Evolutionary conservation across 2,888 invertebrate genomes (phyloP).

Genomic region (Acleris sparsana): DNA sequence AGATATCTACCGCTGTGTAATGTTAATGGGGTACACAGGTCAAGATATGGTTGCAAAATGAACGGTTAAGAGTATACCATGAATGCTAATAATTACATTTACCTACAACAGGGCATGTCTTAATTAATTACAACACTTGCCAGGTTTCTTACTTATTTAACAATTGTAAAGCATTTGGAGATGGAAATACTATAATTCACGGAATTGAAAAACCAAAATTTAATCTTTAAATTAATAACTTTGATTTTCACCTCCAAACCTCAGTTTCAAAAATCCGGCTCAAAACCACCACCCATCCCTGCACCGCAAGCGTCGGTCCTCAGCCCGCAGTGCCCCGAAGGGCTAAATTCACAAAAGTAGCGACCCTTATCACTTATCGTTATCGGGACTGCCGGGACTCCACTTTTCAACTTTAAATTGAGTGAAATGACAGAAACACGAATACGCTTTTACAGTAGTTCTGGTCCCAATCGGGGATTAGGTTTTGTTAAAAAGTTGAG

Average conservation of each 20-base stretch:
- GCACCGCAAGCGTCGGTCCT: conserved; percentile 1
- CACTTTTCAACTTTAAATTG: conserved; percentile 27
- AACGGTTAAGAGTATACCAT: no score
- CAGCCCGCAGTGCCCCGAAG: conserved; percentile 10
- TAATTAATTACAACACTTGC: no score
- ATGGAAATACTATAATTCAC: no score
- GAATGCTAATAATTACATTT: no score
- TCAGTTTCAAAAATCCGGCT: neutral
- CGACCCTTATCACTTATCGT: conserved; percentile 23
- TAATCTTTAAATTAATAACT: no score
- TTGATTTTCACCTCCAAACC: neutral
- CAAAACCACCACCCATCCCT: neutral
- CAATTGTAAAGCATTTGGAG: no score
- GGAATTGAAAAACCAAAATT: no score
- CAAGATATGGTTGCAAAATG: no score
- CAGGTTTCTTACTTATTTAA: no score
- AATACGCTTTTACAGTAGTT: conserved; percentile 30
- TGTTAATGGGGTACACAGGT: no score
- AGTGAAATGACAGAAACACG: conserved; percentile 27
- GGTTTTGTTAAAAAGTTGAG: neutral
- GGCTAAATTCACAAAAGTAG: conserved; percentile 31
- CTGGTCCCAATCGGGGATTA: neutral
- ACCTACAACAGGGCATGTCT: no score
- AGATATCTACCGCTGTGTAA: no score
- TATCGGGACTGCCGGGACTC: neutral